Percentiles rank a stretch among this genome's conserved stretches.
Evolutionary conservation across 2,797 vertebrate species (phyloP).

Genomic region (Halcyon chelicuti): DNA sequence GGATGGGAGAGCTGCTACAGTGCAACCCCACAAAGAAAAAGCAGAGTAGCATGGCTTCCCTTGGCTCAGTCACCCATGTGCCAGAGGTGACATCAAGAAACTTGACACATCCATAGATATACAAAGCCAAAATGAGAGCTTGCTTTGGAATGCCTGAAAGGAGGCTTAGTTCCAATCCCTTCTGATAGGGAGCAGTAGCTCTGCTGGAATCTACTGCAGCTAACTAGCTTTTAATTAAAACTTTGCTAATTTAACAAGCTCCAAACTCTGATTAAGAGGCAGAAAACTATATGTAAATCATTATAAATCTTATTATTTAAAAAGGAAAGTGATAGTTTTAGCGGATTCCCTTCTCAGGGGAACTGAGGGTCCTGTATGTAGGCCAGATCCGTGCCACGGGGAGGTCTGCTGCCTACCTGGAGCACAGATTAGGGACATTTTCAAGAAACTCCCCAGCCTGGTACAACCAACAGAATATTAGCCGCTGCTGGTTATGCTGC

Average conservation of each 20-base stretch:
- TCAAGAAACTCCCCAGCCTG: no score
- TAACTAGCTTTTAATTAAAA: neutral
- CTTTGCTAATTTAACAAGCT: neutral
- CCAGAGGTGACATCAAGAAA: neutral
- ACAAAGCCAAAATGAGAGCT: neutral
- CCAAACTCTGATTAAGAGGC: neutral
- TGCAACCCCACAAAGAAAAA: neutral
- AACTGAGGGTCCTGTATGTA: no score
- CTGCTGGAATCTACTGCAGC: neutral
- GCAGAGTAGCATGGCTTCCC: neutral
- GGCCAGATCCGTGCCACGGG: no score
- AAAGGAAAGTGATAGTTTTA: no score
- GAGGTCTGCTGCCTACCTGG: no score
- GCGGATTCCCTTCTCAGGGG: no score
- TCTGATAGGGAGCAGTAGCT: neutral
- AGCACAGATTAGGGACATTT: no score
- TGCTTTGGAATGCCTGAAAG: neutral
- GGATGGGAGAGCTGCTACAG: neutral
- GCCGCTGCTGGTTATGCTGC: no score
- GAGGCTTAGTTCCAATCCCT: neutral
- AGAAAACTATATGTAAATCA: neutral
- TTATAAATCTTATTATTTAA: neutral
- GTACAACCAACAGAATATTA: no score
- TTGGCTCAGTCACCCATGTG: neutral
- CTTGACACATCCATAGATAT: neutral